Evolutionary conservation across 2,888 invertebrate genomes (phyloP), one percentile per base, ranked within the genome.

Genomic region (Conus canariensis): DNA sequence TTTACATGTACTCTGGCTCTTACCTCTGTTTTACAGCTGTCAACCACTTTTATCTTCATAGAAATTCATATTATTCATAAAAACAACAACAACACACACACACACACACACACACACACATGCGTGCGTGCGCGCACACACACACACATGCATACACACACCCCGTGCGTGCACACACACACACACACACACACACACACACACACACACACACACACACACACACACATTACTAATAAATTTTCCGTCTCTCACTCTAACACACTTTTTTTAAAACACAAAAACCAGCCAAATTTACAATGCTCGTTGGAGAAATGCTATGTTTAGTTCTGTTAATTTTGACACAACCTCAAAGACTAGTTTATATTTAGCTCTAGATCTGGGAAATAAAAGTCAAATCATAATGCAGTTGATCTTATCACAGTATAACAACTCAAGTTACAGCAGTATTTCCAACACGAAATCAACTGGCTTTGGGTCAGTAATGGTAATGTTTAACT

Each of bases 201-300:
- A 58, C 85, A 85, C 85, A 85, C 85, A 85, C 58, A 58, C 85
- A 85, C 58, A 85, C 85, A 85, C 10, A 59, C 59, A 85, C 85
- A 85, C 58, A 45, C 80, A 80, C 80, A 80, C 6, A 30, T 2
- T 30, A 45, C 45, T 45, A 45, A 45, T 45, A 45, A 45, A 45
- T 4, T 45, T 45, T 45, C 45, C 45, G 45, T 45, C 45, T 45
- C 45, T 45, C 45, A 45, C 45, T 4, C 45, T 45, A 45, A 45
- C 45, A 45, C 45, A 19, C 22, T 16, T 70, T 70, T 80, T 45
- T 6, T 6, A 16, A 45, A 80, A 30, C 12, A 6, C 80, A 80
- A 30, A 25, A 16, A 1, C 45, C 45, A 45, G 45, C 45, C 45
- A 45, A 45, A 45, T 45, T 45, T 45, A 45, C 74, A 25, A 74